Conservation (phyloP, 2,113 vertebrate genomes). For the Recurvirostra avosetta region DNA sequence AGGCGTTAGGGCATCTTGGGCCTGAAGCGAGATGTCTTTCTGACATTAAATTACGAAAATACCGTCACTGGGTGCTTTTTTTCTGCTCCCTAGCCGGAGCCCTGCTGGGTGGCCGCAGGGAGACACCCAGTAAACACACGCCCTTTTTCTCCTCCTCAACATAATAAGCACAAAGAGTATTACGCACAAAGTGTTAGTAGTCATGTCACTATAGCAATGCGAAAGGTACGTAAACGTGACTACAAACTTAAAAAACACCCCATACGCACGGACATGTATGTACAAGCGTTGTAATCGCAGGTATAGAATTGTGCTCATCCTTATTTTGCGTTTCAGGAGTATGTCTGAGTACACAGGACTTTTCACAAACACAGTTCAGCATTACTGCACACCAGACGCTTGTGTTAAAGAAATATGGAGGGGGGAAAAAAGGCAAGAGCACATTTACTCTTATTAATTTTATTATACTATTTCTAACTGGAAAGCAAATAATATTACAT, state of each 20-base stretch:
- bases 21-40: not conserved
- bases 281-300: not conserved
- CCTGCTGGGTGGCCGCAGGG: not conserved
- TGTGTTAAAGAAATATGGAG: not conserved
- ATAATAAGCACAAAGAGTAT: not conserved
- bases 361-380: not conserved
- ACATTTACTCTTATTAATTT: not conserved
- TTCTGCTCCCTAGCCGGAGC: not conserved
- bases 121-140: not conserved
- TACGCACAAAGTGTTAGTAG: not conserved
- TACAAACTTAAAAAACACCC: not conserved
- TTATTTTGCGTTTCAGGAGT: not conserved
- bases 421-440: accelerated
- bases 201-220: not conserved
- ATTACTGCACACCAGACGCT: not conserved
- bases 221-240: not conserved
- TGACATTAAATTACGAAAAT: not conserved
- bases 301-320: too few species aligned
- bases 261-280: not conserved
- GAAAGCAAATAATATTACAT: not conserved
- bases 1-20: not conserved
- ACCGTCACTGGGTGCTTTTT: accelerated
- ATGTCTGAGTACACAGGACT: not conserved
- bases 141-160: not conserved
- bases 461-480: not conserved